Percentiles rank a stretch among this genome's conserved stretches.
These are phyloP conservation scores for Hemitrygon akajei DNA, from an alignment of 2,797 vertebrate genomes.

Conservation along the genomic window DNA sequence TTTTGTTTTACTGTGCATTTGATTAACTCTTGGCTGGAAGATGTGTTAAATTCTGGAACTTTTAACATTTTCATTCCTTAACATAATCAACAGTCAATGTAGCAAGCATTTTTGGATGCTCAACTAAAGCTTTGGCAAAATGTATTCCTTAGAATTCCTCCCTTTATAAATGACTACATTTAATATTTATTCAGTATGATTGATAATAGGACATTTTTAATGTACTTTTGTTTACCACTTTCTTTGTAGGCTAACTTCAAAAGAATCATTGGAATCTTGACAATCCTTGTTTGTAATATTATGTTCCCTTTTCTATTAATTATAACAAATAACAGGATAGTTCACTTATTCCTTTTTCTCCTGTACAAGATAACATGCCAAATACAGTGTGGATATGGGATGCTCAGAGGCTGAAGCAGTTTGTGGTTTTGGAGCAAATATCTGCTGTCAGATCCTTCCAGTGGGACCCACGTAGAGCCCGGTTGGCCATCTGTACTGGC, in stretches of 20 bases:
- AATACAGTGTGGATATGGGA: constrained; percentile 87
- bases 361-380: constrained; percentile 72
- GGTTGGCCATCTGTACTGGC: constrained; percentile 81
- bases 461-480: constrained; percentile 80
- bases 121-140: neutral
- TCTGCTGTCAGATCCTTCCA: constrained; percentile 69
- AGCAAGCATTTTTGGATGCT: neutral
- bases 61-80: neutral
- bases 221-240: neutral
- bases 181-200: neutral
- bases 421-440: constrained; percentile 76
- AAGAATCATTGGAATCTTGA: neutral
- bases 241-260: neutral
- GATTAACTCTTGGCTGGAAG: neutral
- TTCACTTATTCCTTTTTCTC: neutral
- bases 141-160: neutral
- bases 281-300: neutral
- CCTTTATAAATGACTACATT: neutral
- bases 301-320: neutral
- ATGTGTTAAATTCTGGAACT: neutral
- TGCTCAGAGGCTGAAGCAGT: constrained; percentile 70
- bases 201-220: neutral
- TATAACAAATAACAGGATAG: neutral
- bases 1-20: neutral
- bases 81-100: neutral